These are phyloP conservation scores for Todiramphus saurophagus DNA, from an alignment of 2,113 vertebrate genomes.

Conservation along the genomic window DNA sequence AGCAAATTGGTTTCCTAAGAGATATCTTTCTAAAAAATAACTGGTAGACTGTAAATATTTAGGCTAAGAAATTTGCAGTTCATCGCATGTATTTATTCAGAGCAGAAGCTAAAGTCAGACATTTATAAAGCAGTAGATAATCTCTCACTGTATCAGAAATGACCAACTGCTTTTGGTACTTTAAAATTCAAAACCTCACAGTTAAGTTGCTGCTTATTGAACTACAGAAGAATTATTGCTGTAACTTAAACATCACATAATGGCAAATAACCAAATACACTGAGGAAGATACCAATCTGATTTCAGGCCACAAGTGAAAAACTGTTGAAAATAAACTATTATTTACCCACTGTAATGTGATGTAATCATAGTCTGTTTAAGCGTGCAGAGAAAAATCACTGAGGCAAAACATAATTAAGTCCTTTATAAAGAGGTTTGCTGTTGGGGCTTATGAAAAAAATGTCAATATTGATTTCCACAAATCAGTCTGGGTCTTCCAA, in stretches of 20 bases:
- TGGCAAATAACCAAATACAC: not conserved
- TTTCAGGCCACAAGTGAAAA: not conserved
- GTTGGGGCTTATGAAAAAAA: not conserved
- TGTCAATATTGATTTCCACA: not conserved
- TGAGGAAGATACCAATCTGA: not conserved
- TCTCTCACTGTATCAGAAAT: not conserved
- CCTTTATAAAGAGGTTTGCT: not conserved
- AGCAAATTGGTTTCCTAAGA: not conserved
- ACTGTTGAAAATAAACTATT: not conserved
- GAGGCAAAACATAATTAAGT: not conserved
- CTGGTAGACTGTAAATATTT: not conserved
- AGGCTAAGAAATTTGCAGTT: not conserved
- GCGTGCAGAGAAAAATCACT: not conserved
- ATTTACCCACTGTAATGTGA: not conserved
- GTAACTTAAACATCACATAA: not conserved
- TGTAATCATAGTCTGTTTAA: not conserved
- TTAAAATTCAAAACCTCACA: not conserved
- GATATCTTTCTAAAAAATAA: not conserved
- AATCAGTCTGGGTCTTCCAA: not conserved
- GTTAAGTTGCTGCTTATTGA: not conserved
- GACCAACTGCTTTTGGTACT: not conserved
- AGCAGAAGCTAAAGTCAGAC: not conserved
- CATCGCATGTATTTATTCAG: not conserved
- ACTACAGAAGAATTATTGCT: not conserved
- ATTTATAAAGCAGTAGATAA: not conserved